Evolutionary conservation across 2,888 invertebrate genomes (phyloP).

Genomic region (Anoncus sp.): DNA sequence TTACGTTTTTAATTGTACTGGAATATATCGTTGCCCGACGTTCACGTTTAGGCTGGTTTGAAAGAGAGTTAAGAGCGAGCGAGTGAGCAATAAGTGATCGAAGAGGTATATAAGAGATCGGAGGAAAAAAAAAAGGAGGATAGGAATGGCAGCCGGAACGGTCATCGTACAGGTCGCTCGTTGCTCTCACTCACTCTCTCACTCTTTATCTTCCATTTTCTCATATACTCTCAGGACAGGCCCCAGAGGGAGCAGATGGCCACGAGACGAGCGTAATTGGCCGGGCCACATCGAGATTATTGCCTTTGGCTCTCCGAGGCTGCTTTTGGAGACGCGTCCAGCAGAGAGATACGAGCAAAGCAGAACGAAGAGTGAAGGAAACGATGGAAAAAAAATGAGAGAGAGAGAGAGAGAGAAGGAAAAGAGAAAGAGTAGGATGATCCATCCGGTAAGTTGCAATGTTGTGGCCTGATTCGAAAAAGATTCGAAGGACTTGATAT

Average conservation of each 20-base stretch:
- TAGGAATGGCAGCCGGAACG: constrained; percentile 60
- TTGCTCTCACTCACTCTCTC: constrained; percentile 28
- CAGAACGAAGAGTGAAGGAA: constrained; percentile 17
- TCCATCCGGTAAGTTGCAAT: constrained; percentile 29
- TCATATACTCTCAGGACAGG: constrained; percentile 46
- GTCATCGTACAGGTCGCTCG: constrained; percentile 57
- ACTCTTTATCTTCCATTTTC: constrained; percentile 40
- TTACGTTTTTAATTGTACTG: neutral
- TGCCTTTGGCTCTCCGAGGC: constrained; percentile 72
- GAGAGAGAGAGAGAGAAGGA: constrained; percentile 2
- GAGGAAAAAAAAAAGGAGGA: constrained; percentile 32
- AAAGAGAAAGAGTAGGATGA: neutral
- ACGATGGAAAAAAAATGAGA: constrained; percentile 4
- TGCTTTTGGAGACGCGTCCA: constrained; percentile 59
- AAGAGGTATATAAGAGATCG: constrained; percentile 29
- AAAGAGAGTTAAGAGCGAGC: constrained; percentile 21
- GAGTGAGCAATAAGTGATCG: constrained; percentile 48
- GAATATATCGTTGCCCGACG: constrained; percentile 20
- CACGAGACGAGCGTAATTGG: constrained; percentile 82
- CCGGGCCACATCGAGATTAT: constrained; percentile 79
- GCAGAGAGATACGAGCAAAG: constrained; percentile 32
- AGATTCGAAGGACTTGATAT: constrained; percentile 32
- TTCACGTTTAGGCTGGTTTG: neutral
- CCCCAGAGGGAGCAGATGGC: constrained; percentile 79
- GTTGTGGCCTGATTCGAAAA: constrained; percentile 22